Evolutionary conservation across 2,797 vertebrate genomes (phyloP), one percentile per base, ranked within the genome.

Genomic region (Manis pentadactyla): DNA sequence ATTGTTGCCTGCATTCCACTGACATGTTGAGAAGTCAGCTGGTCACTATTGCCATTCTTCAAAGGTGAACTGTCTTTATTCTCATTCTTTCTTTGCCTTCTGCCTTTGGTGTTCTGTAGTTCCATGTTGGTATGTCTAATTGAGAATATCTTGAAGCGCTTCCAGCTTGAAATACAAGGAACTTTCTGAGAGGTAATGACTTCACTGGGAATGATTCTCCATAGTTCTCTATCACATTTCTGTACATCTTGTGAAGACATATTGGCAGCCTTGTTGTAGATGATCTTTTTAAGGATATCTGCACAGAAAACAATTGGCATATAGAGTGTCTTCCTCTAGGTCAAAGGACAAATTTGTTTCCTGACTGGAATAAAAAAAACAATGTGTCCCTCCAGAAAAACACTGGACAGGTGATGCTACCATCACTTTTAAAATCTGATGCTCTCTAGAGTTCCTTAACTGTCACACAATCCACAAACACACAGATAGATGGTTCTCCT

Each of bases 71-170:
- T 63, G 9, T 61, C 19, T 94, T 73, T 79, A 18, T 18, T 39
- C 17, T 61, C 23, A 34, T 18, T 18, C 23, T 69, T 39, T 39
- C 37, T 39, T 39, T 39, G 37, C 2, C 23, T 64, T 84, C 9
- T 95, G 42, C 14, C 51, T 87, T 66, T 83, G 0, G 12, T 93
- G 23, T 73, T 85, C 34, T 79, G 6, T 27, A 53, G 27, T 57
- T 92, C 82, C 29, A 73, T 64, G 82, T 6, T 57, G 18, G 37
- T 49, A 12, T 25, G 23, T 71, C n/a, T 42, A 8, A 11, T 15
- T 63, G 71, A 93, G 19, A 21, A 92, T 77, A 71, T 92, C 14
- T 37, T 91, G 59, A 74, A 95, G 59, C 29, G 73, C 13, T 78
- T 39, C 37, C 53, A 15, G 31, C 18, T 42, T 92, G 31, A 15